Conservation (phyloP, 2,113 vertebrate species). For the Xiphorhynchus elegans region DNA sequence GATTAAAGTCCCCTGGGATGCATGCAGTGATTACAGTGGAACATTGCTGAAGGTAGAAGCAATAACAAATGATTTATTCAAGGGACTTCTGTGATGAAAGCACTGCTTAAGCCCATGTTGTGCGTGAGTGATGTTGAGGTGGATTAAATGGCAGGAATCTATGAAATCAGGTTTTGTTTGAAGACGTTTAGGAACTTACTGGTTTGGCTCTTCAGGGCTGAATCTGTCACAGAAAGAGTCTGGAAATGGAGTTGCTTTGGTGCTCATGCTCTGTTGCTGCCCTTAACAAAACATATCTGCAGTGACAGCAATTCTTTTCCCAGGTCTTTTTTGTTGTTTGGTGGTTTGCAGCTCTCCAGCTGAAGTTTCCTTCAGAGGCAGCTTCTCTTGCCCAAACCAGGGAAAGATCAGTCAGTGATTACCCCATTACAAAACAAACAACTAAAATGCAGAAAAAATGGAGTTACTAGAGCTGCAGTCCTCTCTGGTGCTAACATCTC, state of each 20-base stretch:
- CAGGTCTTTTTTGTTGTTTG: neutral
- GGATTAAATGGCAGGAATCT: neutral
- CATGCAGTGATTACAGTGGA: fast-evolving
- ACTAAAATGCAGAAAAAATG: neutral
- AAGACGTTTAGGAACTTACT: neutral
- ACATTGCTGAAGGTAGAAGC: fast-evolving
- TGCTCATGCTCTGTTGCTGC: neutral
- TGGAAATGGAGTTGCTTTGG: neutral
- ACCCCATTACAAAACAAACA: neutral
- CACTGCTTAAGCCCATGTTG: neutral
- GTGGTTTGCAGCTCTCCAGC: neutral
- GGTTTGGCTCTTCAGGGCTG: neutral
- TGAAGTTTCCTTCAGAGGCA: neutral
- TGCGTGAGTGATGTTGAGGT: neutral
- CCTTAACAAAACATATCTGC: neutral
- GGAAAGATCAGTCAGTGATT: neutral
- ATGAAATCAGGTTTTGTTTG: neutral
- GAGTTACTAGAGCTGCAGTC: neutral
- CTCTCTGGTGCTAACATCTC: neutral
- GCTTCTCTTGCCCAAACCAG: neutral
- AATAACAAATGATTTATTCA: neutral
- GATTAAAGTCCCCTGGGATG: neutral
- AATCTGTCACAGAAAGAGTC: neutral
- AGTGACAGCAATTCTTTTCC: neutral
- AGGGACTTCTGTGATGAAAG: neutral